Evolutionary conservation across 2,797 vertebrate genomes (phyloP), one percentile per base, ranked within the genome.

Genomic region (Characodon lateralis): DNA sequence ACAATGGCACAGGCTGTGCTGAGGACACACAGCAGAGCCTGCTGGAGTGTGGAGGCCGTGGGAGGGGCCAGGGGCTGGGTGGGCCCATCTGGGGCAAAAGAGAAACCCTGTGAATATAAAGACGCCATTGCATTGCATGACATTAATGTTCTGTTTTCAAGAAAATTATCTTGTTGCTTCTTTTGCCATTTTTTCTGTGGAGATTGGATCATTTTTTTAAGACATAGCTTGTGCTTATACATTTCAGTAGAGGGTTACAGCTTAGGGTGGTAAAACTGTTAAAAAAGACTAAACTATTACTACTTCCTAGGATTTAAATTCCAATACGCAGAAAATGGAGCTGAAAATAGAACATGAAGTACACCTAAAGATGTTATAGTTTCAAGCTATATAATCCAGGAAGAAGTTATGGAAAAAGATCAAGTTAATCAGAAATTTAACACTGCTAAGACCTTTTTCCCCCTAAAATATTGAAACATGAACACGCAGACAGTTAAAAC

Each of bases 11-110:
- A 85, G 85, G 77, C 85, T 84, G 84, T 81, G 83, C 80, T 18
- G 80, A 88, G 86, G 86, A 89, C 90, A 83, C 84, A 77, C 86
- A 84, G 88, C 85, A 78, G 80, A 73, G 78, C 84, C 69, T 8
- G 68, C 83, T 83, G 87, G 85, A 85, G 76, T 84, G 85, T 85
- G 81, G 48, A 85, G 78, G 71, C 39, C 73, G 76, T 83, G 88
- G 89, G 89, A 14, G 83, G 81, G 71, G 85, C 78, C 74, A 16
- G 50, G 22, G 72, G 48, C 31, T 61, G 81, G 81, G 80, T 78
- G 76, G 56, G 83, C 50, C 56, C 12, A 53, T 71, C 12, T 39
- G 7, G 16, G 72, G 26, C n/a, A 9, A 8, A 48, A 82, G 66
- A 73, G 71, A 77, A 86, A 73, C 77, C 68, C 73, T 24, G 26